These are phyloP conservation scores for Peromyscus aztecus DNA, from an alignment of 2,797 vertebrate genomes.

Conservation along the genomic window DNA sequence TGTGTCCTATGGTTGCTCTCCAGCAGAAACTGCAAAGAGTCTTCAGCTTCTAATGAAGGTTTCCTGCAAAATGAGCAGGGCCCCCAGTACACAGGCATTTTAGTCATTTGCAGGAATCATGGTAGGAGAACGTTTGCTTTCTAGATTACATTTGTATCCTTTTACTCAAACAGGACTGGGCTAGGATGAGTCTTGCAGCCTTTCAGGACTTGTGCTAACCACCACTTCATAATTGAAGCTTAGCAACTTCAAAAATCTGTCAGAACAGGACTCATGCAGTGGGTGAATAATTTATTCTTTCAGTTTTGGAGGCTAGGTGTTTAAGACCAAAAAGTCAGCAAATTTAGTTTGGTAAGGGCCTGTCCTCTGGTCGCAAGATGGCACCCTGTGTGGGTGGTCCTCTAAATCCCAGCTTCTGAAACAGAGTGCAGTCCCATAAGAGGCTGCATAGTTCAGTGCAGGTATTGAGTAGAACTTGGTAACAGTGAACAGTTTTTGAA, in stretches of 20 bases:
- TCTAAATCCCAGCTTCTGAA: neutral
- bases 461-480: neutral
- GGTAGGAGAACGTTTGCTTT: constrained; percentile 20
- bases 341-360: neutral
- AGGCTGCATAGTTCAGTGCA: neutral
- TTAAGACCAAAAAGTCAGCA: neutral
- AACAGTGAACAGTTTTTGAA: neutral
- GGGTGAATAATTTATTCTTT: neutral
- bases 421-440: rapidly evolving
- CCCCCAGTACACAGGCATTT: neutral
- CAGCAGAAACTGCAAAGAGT: neutral
- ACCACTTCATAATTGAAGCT: neutral
- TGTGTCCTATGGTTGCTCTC: neutral
- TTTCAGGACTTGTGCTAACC: neutral
- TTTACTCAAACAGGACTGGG: neutral
- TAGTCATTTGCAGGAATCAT: neutral
- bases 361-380: neutral
- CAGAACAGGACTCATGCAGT: neutral
- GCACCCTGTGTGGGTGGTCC: neutral
- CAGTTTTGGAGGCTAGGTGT: neutral
- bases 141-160: constrained; percentile 3
- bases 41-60: neutral
- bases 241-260: neutral
- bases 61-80: neutral
- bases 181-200: neutral